Evolutionary conservation across 2,113 vertebrate species (phyloP).

Genomic region (Rhagologus leucostigma): DNA sequence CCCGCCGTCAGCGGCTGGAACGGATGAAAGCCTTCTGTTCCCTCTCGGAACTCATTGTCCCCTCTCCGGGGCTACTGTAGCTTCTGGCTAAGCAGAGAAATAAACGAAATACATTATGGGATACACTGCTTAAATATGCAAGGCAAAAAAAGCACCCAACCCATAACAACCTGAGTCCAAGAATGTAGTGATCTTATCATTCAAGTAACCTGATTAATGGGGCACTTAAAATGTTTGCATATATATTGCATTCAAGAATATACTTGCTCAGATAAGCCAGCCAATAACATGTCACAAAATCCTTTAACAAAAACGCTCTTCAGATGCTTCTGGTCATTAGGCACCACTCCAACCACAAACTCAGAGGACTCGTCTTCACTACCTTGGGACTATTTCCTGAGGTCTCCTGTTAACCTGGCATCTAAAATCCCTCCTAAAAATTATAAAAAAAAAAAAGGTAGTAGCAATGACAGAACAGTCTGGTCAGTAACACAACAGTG

Average conservation of each 20-base stretch:
- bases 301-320: background rate
- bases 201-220: background rate
- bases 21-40: rapidly evolving
- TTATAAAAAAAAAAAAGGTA: background rate
- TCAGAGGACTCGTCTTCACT: rapidly evolving
- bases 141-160: background rate
- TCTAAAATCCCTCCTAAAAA: background rate
- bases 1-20: background rate
- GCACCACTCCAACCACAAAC: background rate
- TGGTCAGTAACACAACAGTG: background rate
- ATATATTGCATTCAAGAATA: background rate
- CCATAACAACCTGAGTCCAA: background rate
- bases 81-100: background rate
- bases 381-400: background rate
- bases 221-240: background rate
- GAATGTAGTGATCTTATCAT: background rate
- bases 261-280: slow-evolving; percentile 21
- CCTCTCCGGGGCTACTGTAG: background rate
- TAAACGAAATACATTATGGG: rapidly evolving
- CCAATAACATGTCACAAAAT: background rate
- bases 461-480: background rate
- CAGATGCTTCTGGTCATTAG: background rate
- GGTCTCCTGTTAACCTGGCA: background rate
- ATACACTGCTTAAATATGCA: background rate
- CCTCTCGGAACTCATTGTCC: background rate